Evolutionary conservation across 2,113 vertebrate species (phyloP).

Genomic region (Microtus oregoni): DNA sequence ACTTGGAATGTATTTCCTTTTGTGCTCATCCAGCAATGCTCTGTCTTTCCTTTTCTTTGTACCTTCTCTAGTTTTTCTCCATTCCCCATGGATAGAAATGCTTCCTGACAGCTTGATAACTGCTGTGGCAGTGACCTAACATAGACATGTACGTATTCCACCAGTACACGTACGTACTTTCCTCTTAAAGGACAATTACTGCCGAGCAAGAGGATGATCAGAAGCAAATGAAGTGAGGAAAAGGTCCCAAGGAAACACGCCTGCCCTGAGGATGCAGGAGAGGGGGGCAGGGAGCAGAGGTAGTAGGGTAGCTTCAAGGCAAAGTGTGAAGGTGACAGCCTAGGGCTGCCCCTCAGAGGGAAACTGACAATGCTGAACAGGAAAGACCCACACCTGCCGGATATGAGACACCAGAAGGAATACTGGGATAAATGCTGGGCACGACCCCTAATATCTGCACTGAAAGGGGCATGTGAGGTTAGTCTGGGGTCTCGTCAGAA

Average conservation of each 20-base stretch:
- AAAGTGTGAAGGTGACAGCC: neutral
- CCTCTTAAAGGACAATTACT: neutral
- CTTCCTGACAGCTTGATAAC: neutral
- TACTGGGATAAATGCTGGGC: neutral
- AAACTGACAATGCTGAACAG: neutral
- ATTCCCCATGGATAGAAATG: neutral
- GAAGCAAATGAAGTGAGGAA: neutral
- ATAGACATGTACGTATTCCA: no score
- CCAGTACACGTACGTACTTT: neutral
- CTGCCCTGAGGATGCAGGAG: neutral
- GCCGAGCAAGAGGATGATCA: neutral
- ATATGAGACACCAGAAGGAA: neutral
- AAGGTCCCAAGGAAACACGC: neutral
- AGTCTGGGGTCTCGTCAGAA: neutral
- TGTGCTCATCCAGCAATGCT: neutral
- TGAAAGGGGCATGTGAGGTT: neutral
- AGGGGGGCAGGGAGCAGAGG: neutral
- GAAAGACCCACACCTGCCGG: neutral
- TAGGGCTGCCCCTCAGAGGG: neutral
- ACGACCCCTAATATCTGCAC: neutral
- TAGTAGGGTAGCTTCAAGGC: no score
- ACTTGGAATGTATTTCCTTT: neutral
- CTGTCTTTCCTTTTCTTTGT: neutral
- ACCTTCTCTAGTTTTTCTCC: neutral
- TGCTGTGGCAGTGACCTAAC: neutral